phyloP scores from a whole-genome alignment of 2,113 vertebrate genomes.

The Xenotilapia leptura region DNA sequence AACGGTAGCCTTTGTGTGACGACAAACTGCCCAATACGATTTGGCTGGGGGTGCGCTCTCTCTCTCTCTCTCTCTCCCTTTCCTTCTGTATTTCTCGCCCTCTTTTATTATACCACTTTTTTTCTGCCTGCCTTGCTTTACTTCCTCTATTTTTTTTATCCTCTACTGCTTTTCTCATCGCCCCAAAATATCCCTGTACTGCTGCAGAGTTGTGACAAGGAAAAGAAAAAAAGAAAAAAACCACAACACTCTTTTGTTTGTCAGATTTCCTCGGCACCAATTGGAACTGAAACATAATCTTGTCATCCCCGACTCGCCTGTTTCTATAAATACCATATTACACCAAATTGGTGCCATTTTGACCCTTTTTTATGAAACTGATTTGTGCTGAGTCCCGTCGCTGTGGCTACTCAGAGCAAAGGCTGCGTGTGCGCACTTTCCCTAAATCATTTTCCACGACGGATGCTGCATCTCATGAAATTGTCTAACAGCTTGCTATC shows the following conservation, averaged over 20 bases:
- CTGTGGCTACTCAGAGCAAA: not conserved
- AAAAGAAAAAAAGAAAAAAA: not conserved
- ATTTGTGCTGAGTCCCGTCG: not conserved
- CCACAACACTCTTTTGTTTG: not conserved
- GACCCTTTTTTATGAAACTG: not conserved
- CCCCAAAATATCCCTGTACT: not conserved
- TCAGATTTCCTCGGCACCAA: not conserved
- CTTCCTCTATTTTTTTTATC: not conserved
- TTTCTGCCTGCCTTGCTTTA: not conserved
- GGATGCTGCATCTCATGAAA: not conserved
- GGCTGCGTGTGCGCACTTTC: not conserved
- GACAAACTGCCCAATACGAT: slow-evolving; percentile 48
- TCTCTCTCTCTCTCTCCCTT: not conserved
- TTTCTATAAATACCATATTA: slow-evolving; percentile 23
- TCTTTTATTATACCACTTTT: not conserved
- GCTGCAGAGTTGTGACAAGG: slow-evolving; percentile 9
- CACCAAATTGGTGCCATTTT: not conserved
- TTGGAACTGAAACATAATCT: slow-evolving; percentile 19
- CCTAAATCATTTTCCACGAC: not conserved
- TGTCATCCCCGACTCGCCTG: not conserved
- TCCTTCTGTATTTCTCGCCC: not conserved
- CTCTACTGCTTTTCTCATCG: not conserved
- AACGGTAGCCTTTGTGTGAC: slow-evolving; percentile 53
- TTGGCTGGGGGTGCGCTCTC: slow-evolving; percentile 17
- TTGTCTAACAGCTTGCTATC: not conserved